Evolutionary conservation across 2,797 vertebrate genomes (phyloP).

Genomic region (Sandelia bainsii): DNA sequence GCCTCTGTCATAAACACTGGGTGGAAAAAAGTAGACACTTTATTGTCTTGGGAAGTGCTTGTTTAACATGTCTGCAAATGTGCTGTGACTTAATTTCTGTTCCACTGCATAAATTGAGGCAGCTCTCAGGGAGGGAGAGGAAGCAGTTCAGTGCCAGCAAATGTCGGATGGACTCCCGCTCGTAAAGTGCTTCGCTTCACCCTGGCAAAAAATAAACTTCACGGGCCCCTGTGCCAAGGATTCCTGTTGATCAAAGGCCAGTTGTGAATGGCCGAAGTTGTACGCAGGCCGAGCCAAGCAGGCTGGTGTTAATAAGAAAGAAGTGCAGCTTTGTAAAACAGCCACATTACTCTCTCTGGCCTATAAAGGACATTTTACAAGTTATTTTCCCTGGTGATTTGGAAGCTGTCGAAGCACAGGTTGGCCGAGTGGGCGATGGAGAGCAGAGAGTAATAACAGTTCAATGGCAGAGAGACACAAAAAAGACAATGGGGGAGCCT

Average conservation of each 20-base stretch:
- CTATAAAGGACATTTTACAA: conserved; percentile 64
- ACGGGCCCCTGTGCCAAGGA: conserved; percentile 56
- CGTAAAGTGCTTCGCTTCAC: conserved; percentile 60
- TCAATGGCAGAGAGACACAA: conserved; percentile 4
- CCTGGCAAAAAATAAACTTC: conserved; percentile 66
- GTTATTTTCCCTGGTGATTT: conserved; percentile 54
- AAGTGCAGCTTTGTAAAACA: conserved; percentile 59
- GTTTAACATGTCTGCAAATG: conserved; percentile 59
- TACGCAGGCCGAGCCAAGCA: conserved; percentile 59
- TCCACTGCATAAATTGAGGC: conserved; percentile 34
- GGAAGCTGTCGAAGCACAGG: conserved; percentile 14
- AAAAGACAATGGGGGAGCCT: conserved; percentile 3
- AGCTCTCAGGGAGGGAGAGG: conserved; percentile 21
- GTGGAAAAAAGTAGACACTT: conserved; percentile 23
- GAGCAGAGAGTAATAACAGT: neutral
- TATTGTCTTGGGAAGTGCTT: conserved; percentile 38
- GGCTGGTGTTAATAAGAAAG: conserved; percentile 70
- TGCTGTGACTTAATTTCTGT: conserved; percentile 44
- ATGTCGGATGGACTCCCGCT: conserved; percentile 55
- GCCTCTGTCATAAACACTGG: conserved; percentile 35
- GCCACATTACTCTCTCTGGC: conserved; percentile 44
- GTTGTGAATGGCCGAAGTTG: conserved; percentile 68
- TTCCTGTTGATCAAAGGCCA: conserved; percentile 71
- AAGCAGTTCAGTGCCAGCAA: conserved; percentile 45
- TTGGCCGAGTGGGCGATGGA: neutral